Conservation (phyloP, 2,113 vertebrate species). For the Rousettus leschenaultii region DNA sequence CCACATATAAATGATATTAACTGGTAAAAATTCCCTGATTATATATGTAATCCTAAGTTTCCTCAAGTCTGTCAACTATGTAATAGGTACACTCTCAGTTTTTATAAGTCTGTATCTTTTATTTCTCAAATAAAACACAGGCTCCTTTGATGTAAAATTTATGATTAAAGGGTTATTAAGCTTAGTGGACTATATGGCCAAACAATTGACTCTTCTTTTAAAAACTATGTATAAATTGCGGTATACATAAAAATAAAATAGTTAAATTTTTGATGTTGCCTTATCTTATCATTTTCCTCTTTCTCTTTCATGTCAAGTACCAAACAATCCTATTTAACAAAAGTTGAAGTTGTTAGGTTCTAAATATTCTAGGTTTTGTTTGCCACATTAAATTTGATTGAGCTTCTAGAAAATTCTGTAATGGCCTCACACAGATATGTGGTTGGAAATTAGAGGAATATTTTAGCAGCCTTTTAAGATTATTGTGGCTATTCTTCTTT, state of each 20-base stretch:
- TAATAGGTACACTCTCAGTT: not conserved
- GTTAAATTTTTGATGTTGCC: not conserved
- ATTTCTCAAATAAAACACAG: not conserved
- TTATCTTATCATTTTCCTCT: conserved; percentile 1
- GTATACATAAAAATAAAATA: not conserved
- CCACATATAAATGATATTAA: not conserved
- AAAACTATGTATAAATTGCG: not conserved
- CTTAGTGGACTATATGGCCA: not conserved
- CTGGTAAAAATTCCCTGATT: not conserved
- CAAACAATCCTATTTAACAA: conserved; percentile 17
- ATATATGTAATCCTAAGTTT: not conserved
- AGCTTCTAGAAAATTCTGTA: not conserved
- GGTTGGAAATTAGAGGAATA: not conserved
- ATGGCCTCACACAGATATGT: not conserved
- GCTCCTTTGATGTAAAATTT: not conserved
- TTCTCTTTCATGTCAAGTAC: not conserved
- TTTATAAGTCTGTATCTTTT: not conserved
- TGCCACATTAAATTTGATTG: not conserved
- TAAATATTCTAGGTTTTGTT: not conserved
- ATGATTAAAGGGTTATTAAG: not conserved
- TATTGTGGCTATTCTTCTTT: not conserved
- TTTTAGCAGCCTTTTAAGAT: not conserved
- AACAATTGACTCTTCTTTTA: not conserved
- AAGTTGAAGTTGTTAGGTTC: not conserved
- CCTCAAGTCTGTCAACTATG: not conserved